Evolutionary conservation across 2,113 vertebrate genomes (phyloP).

Genomic region (Thinocorus orbignyianus): DNA sequence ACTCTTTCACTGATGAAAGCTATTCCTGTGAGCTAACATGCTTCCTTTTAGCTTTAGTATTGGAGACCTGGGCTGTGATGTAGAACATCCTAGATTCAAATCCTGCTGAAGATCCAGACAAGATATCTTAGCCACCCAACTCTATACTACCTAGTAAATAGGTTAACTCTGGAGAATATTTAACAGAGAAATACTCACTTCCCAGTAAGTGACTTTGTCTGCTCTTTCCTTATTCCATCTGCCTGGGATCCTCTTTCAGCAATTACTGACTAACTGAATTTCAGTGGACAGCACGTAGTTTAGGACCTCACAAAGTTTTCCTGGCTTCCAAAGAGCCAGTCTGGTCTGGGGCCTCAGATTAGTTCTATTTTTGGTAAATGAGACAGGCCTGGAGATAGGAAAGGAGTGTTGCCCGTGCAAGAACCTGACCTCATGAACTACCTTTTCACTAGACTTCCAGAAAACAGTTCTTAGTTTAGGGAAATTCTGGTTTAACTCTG

Average conservation of each 20-base stretch:
- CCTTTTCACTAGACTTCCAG: neutral
- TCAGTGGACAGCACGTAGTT: fast-evolving
- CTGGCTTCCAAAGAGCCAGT: neutral
- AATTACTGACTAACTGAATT: neutral
- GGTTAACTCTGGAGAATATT: neutral
- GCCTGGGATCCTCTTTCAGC: neutral
- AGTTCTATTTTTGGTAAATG: neutral
- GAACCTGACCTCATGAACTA: neutral
- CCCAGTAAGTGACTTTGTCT: neutral
- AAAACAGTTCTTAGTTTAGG: neutral
- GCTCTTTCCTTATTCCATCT: neutral
- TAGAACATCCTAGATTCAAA: neutral
- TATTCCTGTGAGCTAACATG: neutral
- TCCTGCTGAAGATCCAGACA: neutral
- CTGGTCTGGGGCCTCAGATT: neutral
- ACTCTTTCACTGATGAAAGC: neutral
- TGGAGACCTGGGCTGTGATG: neutral
- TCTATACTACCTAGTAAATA: neutral
- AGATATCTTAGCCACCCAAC: neutral
- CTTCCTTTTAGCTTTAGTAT: neutral
- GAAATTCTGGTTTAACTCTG: neutral
- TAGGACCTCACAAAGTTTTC: neutral
- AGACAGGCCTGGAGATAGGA: neutral
- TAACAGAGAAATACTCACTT: neutral
- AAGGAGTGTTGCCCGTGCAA: neutral